A percentile compares a stretch with the other conserved stretches of the same genome.
phyloP scores from a whole-genome alignment of 2,888 invertebrate genomes.

The Nineta flava region DNA sequence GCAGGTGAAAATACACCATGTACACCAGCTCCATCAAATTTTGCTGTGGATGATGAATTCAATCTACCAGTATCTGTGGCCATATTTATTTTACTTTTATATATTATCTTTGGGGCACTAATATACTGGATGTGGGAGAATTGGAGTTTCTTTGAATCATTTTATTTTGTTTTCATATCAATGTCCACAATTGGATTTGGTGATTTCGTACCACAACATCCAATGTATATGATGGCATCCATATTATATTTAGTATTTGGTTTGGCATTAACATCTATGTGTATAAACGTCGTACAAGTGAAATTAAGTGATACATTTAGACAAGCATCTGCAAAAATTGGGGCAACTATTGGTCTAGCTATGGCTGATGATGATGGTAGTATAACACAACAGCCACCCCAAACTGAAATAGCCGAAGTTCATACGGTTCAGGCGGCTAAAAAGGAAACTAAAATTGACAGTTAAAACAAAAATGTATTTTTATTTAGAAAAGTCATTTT shows the following conservation, averaged over 20 bases:
- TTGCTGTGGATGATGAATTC: constrained; percentile 81
- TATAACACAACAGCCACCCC: constrained; percentile 19
- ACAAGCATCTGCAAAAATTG: constrained; percentile 69
- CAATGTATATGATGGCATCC: constrained; percentile 74
- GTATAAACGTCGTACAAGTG: constrained; percentile 88
- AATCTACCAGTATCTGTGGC: constrained; percentile 87
- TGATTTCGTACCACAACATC: constrained; percentile 78
- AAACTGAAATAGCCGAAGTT: constrained; percentile 4
- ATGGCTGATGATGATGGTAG: constrained; percentile 45
- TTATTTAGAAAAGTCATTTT: too few relatives aligned
- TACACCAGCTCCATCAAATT: constrained; percentile 63
- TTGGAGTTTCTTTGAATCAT: constrained; percentile 87
- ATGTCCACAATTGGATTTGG: constrained; percentile 97
- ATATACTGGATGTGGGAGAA: constrained; percentile 61
- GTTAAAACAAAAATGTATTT: too few relatives aligned
- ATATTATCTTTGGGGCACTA: constrained; percentile 75
- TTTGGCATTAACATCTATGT: constrained; percentile 89
- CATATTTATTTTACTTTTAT: constrained; percentile 61
- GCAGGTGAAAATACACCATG: constrained; percentile 41
- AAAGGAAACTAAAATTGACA: neutral
- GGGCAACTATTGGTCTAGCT: constrained; percentile 67
- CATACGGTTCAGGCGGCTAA: neutral
- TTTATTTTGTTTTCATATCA: constrained; percentile 94
- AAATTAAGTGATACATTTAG: constrained; percentile 66
- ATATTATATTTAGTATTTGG: constrained; percentile 90